These are phyloP conservation scores for Xanthia togata DNA, from an alignment of 2,888 invertebrate genomes.

Conservation along the genomic window DNA sequence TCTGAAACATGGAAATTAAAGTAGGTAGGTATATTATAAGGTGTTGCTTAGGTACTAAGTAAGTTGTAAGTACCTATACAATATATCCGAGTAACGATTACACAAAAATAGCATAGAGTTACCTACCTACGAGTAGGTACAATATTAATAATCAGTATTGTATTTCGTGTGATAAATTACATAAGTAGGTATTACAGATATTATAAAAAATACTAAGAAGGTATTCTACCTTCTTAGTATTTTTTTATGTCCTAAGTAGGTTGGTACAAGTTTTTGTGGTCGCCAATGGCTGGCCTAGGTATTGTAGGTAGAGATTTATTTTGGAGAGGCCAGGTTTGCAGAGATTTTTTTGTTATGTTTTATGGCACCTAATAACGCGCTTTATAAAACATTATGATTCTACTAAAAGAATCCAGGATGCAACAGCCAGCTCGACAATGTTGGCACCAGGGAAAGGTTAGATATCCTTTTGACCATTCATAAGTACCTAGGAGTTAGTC, in stretches of 20 bases:
- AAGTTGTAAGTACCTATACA: not conserved
- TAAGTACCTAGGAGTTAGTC: not conserved
- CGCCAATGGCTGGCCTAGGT: too few relatives aligned
- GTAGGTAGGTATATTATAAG: not conserved
- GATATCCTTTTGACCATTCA: not conserved
- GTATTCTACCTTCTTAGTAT: too few relatives aligned
- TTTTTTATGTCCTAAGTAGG: too few relatives aligned
- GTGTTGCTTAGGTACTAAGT: not conserved
- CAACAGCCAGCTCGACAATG: not conserved
- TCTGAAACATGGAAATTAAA: constrained; percentile 79
- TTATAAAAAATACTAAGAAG: not conserved
- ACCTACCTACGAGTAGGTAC: too few relatives aligned
- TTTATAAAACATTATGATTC: not conserved
- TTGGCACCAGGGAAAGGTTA: not conserved
- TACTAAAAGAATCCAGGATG: not conserved
- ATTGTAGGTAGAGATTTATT: too few relatives aligned
- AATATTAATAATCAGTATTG: not conserved
- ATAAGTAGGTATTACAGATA: too few relatives aligned
- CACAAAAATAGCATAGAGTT: not conserved
- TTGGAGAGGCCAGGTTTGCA: too few relatives aligned
- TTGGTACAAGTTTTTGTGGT: too few relatives aligned
- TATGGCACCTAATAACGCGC: not conserved
- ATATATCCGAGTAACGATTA: not conserved
- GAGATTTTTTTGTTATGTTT: not conserved
- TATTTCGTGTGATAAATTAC: too few relatives aligned